These are phyloP conservation scores for Lasioglossum oenotherae DNA, from an alignment of 2,888 invertebrate species.

Conservation along the genomic window DNA sequence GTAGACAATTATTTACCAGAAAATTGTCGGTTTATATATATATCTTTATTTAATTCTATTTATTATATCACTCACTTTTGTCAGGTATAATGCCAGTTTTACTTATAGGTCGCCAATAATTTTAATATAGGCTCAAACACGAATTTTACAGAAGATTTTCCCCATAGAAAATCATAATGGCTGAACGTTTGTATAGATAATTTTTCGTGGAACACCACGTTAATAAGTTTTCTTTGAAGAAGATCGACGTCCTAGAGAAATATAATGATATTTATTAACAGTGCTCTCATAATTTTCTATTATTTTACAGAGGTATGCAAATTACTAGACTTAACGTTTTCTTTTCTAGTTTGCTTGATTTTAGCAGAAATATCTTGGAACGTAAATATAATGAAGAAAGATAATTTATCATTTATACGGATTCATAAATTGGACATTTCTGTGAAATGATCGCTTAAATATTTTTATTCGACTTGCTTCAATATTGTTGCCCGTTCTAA, in stretches of 20 bases:
- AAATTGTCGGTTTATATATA: neutral
- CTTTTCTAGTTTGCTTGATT: neutral
- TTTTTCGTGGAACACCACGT: slow-evolving; percentile 74
- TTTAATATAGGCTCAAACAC: slow-evolving; percentile 76
- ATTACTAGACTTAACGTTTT: neutral
- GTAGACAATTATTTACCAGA: neutral
- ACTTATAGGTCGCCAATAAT: slow-evolving; percentile 66
- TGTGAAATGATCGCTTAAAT: neutral
- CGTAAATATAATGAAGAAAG: neutral
- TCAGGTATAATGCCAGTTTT: neutral
- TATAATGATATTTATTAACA: neutral
- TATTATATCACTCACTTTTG: neutral
- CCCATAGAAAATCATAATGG: slow-evolving; percentile 82
- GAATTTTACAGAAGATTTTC: slow-evolving; percentile 72
- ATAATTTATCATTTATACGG: neutral
- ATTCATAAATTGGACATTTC: neutral
- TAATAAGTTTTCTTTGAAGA: slow-evolving; percentile 53
- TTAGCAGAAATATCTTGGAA: neutral
- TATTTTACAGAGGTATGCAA: neutral
- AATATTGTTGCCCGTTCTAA: neutral
- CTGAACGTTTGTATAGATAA: slow-evolving; percentile 73
- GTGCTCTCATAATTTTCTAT: neutral
- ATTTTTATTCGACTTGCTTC: neutral
- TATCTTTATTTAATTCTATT: neutral
- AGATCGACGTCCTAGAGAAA: slow-evolving; percentile 53